Evolutionary conservation across 2,888 invertebrate genomes (phyloP).

Genomic region (Philopedon plagiatum): DNA sequence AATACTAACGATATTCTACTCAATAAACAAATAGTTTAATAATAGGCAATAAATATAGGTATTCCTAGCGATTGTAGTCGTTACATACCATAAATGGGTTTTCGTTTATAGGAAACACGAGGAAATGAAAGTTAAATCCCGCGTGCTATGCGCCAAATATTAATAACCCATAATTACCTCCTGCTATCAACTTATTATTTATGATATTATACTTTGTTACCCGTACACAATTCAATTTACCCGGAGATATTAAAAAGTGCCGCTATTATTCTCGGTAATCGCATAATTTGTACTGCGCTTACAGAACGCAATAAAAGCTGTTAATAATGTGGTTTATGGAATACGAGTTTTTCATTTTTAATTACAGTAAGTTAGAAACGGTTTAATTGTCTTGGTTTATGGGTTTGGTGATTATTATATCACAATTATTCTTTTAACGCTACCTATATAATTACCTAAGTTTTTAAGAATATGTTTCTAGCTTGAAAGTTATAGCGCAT

Average conservation of each 20-base stretch:
- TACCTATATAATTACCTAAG: too few species aligned
- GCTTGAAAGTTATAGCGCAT: too few species aligned
- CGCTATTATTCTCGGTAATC: slow-evolving; percentile 31
- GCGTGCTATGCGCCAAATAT: slow-evolving; percentile 23
- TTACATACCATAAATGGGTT: slow-evolving; percentile 20
- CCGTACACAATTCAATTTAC: slow-evolving; percentile 29
- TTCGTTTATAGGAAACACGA: slow-evolving; percentile 28
- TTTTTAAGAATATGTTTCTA: too few species aligned
- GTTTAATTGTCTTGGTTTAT: background rate
- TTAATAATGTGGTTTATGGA: slow-evolving; percentile 1
- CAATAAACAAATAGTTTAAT: background rate
- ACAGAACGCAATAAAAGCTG: slow-evolving; percentile 4
- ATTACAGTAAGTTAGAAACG: slow-evolving; percentile 1
- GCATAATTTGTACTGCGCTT: slow-evolving; percentile 19
- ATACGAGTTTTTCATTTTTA: slow-evolving; percentile 2
- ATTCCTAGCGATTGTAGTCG: too few species aligned
- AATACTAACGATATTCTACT: too few species aligned
- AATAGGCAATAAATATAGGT: slow-evolving; percentile 1
- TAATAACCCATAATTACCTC: slow-evolving; percentile 38
- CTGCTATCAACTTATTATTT: slow-evolving; percentile 16
- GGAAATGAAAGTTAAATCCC: slow-evolving; percentile 41
- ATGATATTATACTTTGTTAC: slow-evolving; percentile 22
- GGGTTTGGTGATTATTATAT: too few species aligned
- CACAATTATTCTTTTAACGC: too few species aligned
- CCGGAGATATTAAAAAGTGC: slow-evolving; percentile 17